Evolutionary conservation across 2,888 invertebrate species (phyloP), one percentile per base, ranked within the genome.

Genomic region (Unio delphinus): DNA sequence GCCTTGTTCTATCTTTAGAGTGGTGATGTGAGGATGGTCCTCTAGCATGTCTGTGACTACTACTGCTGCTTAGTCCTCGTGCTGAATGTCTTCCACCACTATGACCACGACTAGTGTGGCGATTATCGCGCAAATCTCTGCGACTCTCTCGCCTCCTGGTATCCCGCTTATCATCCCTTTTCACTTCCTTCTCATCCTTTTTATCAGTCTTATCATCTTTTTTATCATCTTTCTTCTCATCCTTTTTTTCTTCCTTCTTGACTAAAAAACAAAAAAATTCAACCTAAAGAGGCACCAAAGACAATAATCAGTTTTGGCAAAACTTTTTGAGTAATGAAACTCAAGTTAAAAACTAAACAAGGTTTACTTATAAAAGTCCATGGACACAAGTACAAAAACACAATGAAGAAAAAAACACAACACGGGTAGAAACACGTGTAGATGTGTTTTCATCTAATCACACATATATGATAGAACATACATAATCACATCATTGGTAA

Each of bases 111-210:
- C 45, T 45, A 45, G 11, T 45, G 45, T 11, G 45, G 45, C 11
- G 45, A 11, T 0, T 45, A 45, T 45, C 45, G 11, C 45, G 45
- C 0, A 17, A 45, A 26, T 64, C 66, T 23, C 61, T 45, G 45
- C 69, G 57, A 34, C 55, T n/a, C 61, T 60, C 17, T 59, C 45
- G 45, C 45, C 45, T 45, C 11, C 11, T 45, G 45, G 45, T 45
- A 45, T 45, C 45, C 45, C 45, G 45, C 45, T 45, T 45, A 45
- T 45, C 71, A 54, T 76, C 65, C 30, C 69, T 77, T 54, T 70
- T 63, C 8, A 57, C 70, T 54, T 77, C 71, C 63, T 80, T 80
- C 45, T 70, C 72, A 64, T 75, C 75, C 68, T 72, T 77, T 62
- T 72, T 76, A 23, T 72, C 71, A 23, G 67, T 69, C 45, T 76